phyloP scores from a whole-genome alignment of 2,113 vertebrate genomes.

The Myodes glareolus region DNA sequence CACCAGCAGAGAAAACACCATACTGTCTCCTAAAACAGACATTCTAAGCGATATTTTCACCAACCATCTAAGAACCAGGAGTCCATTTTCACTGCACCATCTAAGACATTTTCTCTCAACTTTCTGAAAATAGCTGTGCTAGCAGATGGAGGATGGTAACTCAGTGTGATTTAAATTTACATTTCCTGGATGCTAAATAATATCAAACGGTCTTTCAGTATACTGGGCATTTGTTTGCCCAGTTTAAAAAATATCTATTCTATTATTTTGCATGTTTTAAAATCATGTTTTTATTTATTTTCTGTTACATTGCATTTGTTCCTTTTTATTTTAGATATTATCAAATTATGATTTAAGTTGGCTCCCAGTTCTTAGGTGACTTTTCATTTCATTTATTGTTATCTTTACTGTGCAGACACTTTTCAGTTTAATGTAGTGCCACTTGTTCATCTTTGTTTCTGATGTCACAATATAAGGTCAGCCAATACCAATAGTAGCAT shows the following conservation, averaged over 20 bases:
- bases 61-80: too few species aligned
- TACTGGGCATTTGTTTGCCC: too few species aligned
- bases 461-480: background rate
- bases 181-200: background rate
- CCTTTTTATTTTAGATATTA: background rate
- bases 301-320: background rate
- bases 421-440: background rate
- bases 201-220: background rate
- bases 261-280: background rate
- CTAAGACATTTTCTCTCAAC: background rate
- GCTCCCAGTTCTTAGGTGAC: background rate
- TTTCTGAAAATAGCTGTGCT: background rate
- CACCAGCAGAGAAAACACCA: background rate
- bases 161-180: background rate
- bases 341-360: background rate
- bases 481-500: background rate
- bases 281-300: background rate
- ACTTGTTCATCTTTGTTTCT: background rate
- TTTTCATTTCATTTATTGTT: background rate
- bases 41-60: background rate
- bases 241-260: background rate
- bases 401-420: background rate
- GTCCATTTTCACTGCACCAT: background rate
- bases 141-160: background rate
- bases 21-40: background rate